Conservation (phyloP, 1,140 invertebrate species). For the Drosophila ironensis region DNA sequence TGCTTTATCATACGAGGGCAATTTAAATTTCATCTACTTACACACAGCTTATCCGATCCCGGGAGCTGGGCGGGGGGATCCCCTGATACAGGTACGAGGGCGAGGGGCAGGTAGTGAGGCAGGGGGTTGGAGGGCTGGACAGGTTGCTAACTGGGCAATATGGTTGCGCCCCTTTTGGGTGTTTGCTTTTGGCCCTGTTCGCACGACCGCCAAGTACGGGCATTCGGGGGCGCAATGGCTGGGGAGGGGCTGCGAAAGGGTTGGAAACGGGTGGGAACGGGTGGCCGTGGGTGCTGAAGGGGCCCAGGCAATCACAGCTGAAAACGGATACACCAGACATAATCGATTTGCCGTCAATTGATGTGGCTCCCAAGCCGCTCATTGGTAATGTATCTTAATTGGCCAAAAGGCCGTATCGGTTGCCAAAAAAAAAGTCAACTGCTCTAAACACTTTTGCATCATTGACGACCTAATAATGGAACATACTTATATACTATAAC, state of each 20-base stretch:
- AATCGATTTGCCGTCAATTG: constrained; percentile 38
- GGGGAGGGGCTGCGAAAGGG: neutral
- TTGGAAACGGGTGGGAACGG: neutral
- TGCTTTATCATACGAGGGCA: constrained; percentile 66
- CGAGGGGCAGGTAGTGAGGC: constrained; percentile 1
- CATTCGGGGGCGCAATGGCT: neutral
- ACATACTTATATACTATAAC: no score
- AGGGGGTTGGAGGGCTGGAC: constrained; percentile 26
- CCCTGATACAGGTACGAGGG: neutral
- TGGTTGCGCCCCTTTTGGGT: constrained; percentile 49
- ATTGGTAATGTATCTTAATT: neutral
- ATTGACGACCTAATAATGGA: no score
- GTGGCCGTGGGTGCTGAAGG: neutral
- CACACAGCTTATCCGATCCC: constrained; percentile 45
- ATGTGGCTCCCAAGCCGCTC: constrained; percentile 10
- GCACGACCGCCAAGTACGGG: constrained; percentile 40
- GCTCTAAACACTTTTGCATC: neutral
- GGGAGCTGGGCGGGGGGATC: no score
- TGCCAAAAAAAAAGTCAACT: no score
- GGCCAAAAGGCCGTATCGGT: neutral
- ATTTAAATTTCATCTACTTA: constrained; percentile 77
- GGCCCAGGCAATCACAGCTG: constrained; percentile 10
- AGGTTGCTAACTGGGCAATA: constrained; percentile 69
- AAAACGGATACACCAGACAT: constrained; percentile 26
- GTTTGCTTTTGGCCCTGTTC: constrained; percentile 68